phyloP scores from a whole-genome alignment of 2,113 vertebrate species.

The Callipepla squamata region DNA sequence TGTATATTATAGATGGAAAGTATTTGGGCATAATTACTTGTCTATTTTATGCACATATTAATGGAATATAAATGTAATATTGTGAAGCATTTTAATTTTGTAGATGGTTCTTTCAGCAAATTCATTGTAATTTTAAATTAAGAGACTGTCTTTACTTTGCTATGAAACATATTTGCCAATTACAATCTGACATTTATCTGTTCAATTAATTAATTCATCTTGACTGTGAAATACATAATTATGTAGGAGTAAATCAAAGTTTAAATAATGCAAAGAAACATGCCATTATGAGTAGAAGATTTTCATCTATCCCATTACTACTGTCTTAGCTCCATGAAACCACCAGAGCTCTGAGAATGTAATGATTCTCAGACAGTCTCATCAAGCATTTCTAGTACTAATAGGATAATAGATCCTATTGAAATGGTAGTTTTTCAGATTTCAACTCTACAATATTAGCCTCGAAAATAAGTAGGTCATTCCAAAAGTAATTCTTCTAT shows the following conservation, averaged over 20 bases:
- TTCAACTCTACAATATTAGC: not conserved
- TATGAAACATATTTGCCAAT: not conserved
- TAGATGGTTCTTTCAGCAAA: not conserved
- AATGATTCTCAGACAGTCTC: not conserved
- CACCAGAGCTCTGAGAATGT: slow-evolving; percentile 9
- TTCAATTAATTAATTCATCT: slow-evolving; percentile 25
- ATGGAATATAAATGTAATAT: not conserved
- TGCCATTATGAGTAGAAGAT: not conserved
- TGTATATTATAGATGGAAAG: not conserved
- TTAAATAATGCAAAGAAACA: slow-evolving; percentile 60
- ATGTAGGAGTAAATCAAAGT: slow-evolving; percentile 32
- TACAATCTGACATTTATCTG: not conserved
- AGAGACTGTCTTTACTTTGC: not conserved
- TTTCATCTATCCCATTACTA: not conserved
- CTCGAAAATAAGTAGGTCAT: not conserved
- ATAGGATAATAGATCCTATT: not conserved
- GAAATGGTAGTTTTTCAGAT: not conserved
- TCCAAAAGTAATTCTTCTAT: not conserved
- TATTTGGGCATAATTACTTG: not conserved
- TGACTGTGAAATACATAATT: slow-evolving; percentile 28
- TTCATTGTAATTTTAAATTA: not conserved
- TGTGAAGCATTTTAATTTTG: not conserved
- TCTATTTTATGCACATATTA: not conserved
- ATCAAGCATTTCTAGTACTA: not conserved
- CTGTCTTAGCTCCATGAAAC: not conserved